Percentiles rank a stretch among this genome's conserved stretches.
Evolutionary conservation across 1,140 invertebrate genomes (phyloP).

Genomic region (Leguminivora glycinivorella): DNA sequence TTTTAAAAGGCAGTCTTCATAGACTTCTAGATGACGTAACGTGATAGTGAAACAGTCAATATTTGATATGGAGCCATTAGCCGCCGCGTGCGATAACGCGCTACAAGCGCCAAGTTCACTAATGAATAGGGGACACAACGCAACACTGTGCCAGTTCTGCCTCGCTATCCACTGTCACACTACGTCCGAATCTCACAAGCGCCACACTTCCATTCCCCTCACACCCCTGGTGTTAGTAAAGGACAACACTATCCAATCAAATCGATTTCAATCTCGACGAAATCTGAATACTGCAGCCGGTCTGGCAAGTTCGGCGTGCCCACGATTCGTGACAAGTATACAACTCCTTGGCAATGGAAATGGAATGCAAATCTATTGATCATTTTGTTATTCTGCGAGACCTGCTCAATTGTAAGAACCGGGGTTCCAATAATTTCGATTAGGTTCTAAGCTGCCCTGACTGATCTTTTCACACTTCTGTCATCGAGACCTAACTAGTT

Average conservation of each 20-base stretch:
- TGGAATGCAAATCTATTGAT: constrained; percentile 27
- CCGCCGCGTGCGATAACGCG: constrained; percentile 51
- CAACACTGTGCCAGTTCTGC: constrained; percentile 23
- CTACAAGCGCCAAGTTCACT: constrained; percentile 61
- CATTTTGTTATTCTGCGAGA: constrained; percentile 23
- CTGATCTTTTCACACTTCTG: constrained; percentile 8
- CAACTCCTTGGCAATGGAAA: constrained; percentile 29
- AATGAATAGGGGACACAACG: constrained; percentile 57
- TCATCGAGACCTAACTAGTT: constrained; percentile 15
- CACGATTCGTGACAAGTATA: constrained; percentile 27
- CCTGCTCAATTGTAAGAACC: constrained; percentile 13
- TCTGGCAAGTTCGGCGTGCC: constrained; percentile 19
- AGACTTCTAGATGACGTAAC: constrained; percentile 61
- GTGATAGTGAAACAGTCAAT: constrained; percentile 66
- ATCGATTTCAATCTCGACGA: constrained; percentile 4
- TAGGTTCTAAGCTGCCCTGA: not conserved
- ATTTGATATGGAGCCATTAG: constrained; percentile 69
- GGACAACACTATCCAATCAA: constrained; percentile 17
- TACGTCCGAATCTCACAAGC: not conserved
- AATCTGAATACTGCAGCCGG: constrained; percentile 11
- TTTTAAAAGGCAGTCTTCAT: constrained; percentile 18
- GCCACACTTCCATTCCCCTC: not conserved
- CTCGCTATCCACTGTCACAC: constrained; percentile 3
- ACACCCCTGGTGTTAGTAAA: not conserved
- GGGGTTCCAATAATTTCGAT: not conserved